phyloP scores from a whole-genome alignment of 1,140 invertebrate genomes.

The Zaprionus tsacasi region DNA sequence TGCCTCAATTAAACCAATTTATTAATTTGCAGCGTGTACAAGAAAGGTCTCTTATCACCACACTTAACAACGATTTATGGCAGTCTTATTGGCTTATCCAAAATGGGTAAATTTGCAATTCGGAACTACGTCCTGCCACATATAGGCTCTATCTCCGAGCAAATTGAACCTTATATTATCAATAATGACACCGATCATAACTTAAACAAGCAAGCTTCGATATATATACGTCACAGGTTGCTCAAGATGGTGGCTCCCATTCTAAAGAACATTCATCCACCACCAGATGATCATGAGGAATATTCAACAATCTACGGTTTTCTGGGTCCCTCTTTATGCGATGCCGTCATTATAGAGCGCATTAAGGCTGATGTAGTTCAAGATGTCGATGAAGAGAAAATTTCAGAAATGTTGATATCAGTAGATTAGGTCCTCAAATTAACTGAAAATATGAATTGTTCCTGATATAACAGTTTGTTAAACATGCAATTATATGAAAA shows the following conservation, averaged over 20 bases:
- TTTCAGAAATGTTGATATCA: background rate
- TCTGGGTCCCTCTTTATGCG: slow-evolving; percentile 31
- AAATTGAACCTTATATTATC: slow-evolving; percentile 25
- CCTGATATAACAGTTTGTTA: background rate
- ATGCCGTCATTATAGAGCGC: slow-evolving; percentile 20
- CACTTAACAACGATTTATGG: slow-evolving; percentile 46
- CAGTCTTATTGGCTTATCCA: slow-evolving; percentile 45
- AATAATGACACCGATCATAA: background rate
- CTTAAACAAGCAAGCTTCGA: slow-evolving; percentile 9
- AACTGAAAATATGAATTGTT: background rate
- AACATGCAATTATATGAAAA: background rate
- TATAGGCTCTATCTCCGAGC: slow-evolving; percentile 17
- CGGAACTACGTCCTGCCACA: slow-evolving; percentile 40
- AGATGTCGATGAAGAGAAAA: background rate
- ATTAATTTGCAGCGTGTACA: slow-evolving; percentile 42
- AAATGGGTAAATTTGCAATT: slow-evolving; percentile 41
- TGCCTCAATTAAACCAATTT: background rate
- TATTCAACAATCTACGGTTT: slow-evolving; percentile 26
- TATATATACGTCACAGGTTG: slow-evolving; percentile 50
- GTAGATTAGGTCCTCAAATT: background rate
- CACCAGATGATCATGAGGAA: slow-evolving; percentile 13
- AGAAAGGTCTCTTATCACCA: background rate
- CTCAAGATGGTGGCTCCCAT: slow-evolving; percentile 50
- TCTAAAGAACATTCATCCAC: slow-evolving; percentile 10
- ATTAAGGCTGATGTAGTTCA: slow-evolving; percentile 3